Evolutionary conservation across 2,888 invertebrate genomes (phyloP), one percentile per base, ranked within the genome.

Genomic region (Choristoneura rosaceana): DNA sequence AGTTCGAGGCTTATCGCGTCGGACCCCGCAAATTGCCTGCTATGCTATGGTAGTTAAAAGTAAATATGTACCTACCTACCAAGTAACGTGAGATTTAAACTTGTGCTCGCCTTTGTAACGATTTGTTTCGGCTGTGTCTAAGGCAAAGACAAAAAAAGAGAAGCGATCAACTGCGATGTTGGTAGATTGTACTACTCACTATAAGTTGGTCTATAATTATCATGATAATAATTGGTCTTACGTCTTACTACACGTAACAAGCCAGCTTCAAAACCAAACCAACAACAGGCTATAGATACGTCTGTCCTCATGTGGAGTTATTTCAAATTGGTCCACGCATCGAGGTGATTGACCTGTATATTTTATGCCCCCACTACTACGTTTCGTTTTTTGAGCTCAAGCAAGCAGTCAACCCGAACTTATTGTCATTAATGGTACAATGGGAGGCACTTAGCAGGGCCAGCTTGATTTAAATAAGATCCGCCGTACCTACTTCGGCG

Each of bases 271-370:
- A 52, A 17, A 52, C 9, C 55, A 62, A 59, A 47, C 14, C 50
- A 25, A 25, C 47, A 47, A 50, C 47, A 47, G 33, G 70, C 67
- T 58, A 66, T 17, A 55, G 67, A 64, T 52, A 66, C 81, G 82
- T 81, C 80, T 76, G 79, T 82, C 84, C 84, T 82, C 81, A 81
- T 79, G 78, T 77, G 78, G 73, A 83, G 86, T 85, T 87, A 86
- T 83, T 87, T 86, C 83, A 85, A 90, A 91, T 89, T 89, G 87
- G 89, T 90, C 89, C 86, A 91, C 83, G 85, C 85, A 81, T 81
- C 74, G 82, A 82, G 92, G 88, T 92, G 84, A 90, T 83, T 85
- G 90, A 90, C 91, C 92, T 83, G 81, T 45, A 62, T 69, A 69
- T 75, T 82, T 84, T 80, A 80, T 84, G 83, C 85, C 87, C 88